Evolutionary conservation across 1,140 invertebrate genomes (phyloP).

Genomic region (Magallana angulata): DNA sequence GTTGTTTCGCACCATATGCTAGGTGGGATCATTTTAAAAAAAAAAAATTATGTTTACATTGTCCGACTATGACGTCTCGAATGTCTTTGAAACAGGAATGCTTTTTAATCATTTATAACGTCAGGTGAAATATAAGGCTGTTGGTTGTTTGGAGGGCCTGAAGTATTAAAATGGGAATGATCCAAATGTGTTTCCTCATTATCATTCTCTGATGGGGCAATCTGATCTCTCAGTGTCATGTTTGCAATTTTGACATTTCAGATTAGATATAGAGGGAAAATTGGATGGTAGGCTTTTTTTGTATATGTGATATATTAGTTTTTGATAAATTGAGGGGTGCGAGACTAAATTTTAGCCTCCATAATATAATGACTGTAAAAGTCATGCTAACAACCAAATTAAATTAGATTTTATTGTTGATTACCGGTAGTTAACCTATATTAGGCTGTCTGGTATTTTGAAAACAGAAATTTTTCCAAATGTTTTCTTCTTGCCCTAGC

Average conservation of each 20-base stretch:
- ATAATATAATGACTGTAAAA: too few species aligned
- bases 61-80: neutral
- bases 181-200: constrained; percentile 1
- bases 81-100: constrained; percentile 7
- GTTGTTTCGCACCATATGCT: neutral
- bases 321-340: neutral
- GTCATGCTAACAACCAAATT: too few species aligned
- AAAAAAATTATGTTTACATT: constrained; percentile 6
- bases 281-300: neutral
- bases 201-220: neutral
- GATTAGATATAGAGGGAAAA: neutral
- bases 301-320: neutral
- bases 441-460: too few species aligned
- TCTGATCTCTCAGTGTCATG: neutral
- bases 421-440: too few species aligned
- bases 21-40: neutral
- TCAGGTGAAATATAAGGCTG: constrained; percentile 14
- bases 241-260: neutral
- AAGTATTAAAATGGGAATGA: constrained; percentile 1
- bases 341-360: too few species aligned
- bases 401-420: too few species aligned
- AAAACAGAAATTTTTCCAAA: too few species aligned
- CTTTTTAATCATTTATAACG: constrained; percentile 32
- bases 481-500: too few species aligned
- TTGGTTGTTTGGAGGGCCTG: neutral